A percentile compares a stretch with the other conserved stretches of the same genome.
Evolutionary conservation across 2,888 invertebrate genomes (phyloP).

Genomic region (Philonicus albiceps): DNA sequence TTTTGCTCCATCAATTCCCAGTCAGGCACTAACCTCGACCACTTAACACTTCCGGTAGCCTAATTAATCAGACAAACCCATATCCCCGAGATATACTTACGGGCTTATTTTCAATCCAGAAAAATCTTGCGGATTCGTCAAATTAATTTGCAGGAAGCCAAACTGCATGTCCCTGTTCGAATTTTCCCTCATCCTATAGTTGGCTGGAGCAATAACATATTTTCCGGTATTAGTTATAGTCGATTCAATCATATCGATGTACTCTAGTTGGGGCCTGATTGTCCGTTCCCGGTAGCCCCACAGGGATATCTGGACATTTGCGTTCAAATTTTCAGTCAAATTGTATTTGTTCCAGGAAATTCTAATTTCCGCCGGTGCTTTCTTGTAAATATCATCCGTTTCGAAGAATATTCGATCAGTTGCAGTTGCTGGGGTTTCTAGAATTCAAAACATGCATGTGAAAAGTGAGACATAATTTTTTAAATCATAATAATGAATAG

Average conservation of each 20-base stretch:
- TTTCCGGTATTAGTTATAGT: conserved; percentile 73
- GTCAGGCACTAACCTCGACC: background rate
- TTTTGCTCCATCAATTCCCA: conserved; percentile 16
- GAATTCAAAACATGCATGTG: background rate
- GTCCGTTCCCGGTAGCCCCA: conserved; percentile 91
- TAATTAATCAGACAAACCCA: background rate
- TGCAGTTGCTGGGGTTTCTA: conserved; percentile 89
- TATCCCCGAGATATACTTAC: conserved; percentile 68
- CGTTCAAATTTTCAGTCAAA: conserved; percentile 80
- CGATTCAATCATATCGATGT: conserved; percentile 77
- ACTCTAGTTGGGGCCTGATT: conserved; percentile 81
- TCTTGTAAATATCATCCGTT: conserved; percentile 75
- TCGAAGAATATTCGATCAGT: conserved; percentile 85
- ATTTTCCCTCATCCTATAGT: conserved; percentile 76
- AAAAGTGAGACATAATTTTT: background rate
- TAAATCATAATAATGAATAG: no score
- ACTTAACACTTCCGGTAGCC: background rate
- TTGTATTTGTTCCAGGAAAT: conserved; percentile 87
- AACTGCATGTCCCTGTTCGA: conserved; percentile 78
- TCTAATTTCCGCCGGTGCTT: conserved; percentile 75
- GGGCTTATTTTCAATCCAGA: conserved; percentile 74
- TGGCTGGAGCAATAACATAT: conserved; percentile 76
- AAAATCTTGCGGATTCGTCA: conserved; percentile 78
- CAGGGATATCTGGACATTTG: conserved; percentile 80
- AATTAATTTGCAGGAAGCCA: conserved; percentile 86